Base-by-base conservation (phyloP, 64 coral and sea anemone genomes). In the Stichodactyla helianthus region DNA sequence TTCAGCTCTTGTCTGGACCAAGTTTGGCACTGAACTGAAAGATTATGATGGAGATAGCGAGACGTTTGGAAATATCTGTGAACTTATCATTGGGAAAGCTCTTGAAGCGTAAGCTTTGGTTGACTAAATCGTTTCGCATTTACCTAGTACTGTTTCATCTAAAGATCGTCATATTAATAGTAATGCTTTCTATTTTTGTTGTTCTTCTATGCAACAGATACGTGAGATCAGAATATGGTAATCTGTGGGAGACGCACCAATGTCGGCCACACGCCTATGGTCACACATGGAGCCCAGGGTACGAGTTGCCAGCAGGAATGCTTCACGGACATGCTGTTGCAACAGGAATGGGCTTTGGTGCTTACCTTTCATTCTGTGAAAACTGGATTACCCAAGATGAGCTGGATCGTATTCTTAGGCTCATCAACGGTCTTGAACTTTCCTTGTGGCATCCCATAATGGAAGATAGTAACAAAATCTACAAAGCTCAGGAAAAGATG, bases 401-500 rank as follows among this genome's bases (percentile, higher is more conserved):
- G 51, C 52, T 94, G 44, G 16, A 25, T 50, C 93, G 93, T 26
- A 94, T 94, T 82, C 86, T 94, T 44, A 94, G 87, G 7, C 79
- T 94, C 4, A 62, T 94, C 4, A 84, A 85, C 26, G 85, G 85
- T 55, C 81, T 94, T 17, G 93, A 90, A 31, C 57, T 94, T 63
- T 87, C 93, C n/a, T 53, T 94, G 51, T 94, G 93, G 93, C 93
- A 94, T 53, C 88, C 89, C 12, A 88, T 94, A 79, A 94, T 94
- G 93, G 67, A 88, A 5, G 80, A 94, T 13, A 77, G 54, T 16
- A 16, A 83, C 54, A 83, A 50, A 6, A 28, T 94, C 22, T 89
- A 28, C 65, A 84, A 52, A 20, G 80, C 85, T 2, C 85, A 87
- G 17, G 74, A 71, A 15, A 94, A 64, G 57, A 82, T 91, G 56